Base-by-base conservation (phyloP, 2,888 invertebrate genomes). In the Ormyrus labotus region DNA sequence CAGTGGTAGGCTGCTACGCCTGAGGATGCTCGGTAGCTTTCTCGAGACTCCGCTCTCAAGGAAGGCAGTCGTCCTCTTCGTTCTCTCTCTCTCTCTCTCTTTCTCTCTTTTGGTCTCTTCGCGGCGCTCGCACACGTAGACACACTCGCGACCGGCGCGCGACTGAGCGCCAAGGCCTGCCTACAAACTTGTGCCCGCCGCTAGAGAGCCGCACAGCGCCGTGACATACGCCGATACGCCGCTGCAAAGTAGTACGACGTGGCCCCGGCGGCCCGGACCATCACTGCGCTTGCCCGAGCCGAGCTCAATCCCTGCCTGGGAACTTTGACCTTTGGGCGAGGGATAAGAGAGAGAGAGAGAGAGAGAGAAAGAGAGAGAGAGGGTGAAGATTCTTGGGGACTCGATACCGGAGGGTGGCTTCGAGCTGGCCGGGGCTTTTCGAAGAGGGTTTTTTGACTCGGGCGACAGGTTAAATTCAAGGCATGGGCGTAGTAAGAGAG, bases 71-170 rank as follows among this genome's bases (percentile, higher is more conserved):
- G 65, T 63, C 47, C 63, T 13, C 51, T 45, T 64, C 13, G 53
- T 55, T 34, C 34, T 19, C 45, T 13, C 47, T 5, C 48, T 63
- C 74, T 73, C 9, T 6, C 57, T 19, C 45, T 13, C 47, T 5
- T 48, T 63, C 53, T n/a, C 47, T 51, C 51, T 10, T 47, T 45
- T 45, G 34, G 34, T 55, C 34, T 68, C 34, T 7, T 55, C 64
- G 5, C 64, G 48, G 45, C 34, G 10, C 55, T 50, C 86, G 83
- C 83, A 80, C 83, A 83, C 87, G 85, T 85, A 85, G 83, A 86
- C 87, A 87, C 88, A 87, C 86, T 87, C 63, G 64, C 79, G 86
- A 88, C 90, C 90, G 89, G 90, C 89, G 90, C 89, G 89, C 90
- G 88, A 90, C 89, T 88, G 86, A 34, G 34, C 34, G 34, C 34